Evolutionary conservation across 2,888 invertebrate species (phyloP).

Genomic region (Serripes groenlandicus): DNA sequence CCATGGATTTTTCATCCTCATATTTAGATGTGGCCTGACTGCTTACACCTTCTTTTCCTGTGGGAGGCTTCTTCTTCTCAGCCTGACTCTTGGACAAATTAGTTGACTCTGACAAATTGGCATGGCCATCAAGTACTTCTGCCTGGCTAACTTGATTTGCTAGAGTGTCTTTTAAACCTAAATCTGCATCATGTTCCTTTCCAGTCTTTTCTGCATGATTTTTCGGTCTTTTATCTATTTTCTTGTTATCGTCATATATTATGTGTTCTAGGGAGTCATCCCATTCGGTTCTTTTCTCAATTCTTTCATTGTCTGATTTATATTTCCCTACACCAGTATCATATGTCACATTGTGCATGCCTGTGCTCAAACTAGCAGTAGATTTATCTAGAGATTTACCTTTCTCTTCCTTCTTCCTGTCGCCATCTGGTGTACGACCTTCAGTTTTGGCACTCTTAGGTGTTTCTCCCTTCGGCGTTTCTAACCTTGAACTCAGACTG

Average conservation of each 20-base stretch:
- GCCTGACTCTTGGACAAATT: background rate
- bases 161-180: no score
- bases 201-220: background rate
- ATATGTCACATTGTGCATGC: constrained; percentile 15
- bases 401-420: constrained; percentile 30
- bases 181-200: background rate
- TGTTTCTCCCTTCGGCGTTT: constrained; percentile 15
- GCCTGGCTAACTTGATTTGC: no score
- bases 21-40: background rate
- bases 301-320: background rate
- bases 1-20: background rate
- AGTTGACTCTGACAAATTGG: no score
- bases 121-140: background rate
- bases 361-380: constrained; percentile 31
- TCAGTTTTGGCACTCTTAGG: constrained; percentile 11
- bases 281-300: constrained; percentile 5
- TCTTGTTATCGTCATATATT: background rate
- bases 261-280: background rate
- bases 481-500: constrained; percentile 32
- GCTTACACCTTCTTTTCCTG: constrained; percentile 15
- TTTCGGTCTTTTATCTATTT: background rate
- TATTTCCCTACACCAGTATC: background rate
- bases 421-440: background rate
- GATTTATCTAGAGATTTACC: constrained; percentile 45
- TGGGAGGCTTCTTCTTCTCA: constrained; percentile 24